Conservation (phyloP, 2,113 vertebrate species). For the Clarias magur region DNA sequence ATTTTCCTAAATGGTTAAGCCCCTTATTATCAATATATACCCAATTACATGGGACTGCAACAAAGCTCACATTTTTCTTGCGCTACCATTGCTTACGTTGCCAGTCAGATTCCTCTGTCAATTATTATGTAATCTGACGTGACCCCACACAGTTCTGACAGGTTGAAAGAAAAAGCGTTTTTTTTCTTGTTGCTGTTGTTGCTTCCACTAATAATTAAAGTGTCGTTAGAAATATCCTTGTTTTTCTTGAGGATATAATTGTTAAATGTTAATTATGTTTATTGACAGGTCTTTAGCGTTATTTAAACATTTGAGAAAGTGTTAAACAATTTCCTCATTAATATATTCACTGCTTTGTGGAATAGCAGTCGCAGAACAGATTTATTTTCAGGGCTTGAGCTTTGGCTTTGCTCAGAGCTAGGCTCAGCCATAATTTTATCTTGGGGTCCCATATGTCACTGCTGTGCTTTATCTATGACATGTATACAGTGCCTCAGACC, state of each 20-base stretch:
- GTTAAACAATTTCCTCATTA: background rate
- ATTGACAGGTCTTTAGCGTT: background rate
- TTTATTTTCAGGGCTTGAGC: constrained; percentile 14
- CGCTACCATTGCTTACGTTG: background rate
- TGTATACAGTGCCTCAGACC: constrained; percentile 31
- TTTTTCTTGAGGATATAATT: background rate
- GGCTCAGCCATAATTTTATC: constrained; percentile 36
- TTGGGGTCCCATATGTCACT: constrained; percentile 29
- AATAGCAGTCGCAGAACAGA: constrained; percentile 5
- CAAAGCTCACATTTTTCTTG: background rate
- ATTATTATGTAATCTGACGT: background rate
- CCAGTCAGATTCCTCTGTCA: background rate
- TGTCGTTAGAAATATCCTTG: background rate
- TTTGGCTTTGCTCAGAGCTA: constrained; percentile 18
- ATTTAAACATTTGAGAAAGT: background rate
- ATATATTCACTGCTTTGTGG: constrained; percentile 2
- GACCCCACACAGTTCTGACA: background rate
- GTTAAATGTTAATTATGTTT: background rate
- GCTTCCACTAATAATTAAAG: background rate
- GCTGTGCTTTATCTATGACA: constrained; percentile 46
- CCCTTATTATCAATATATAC: background rate
- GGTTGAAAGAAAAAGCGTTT: background rate
- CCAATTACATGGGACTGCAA: background rate
- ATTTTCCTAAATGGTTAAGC: background rate
- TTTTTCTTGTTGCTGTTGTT: background rate